Percentiles rank a stretch among this genome's conserved stretches.
Conservation (phyloP, 2,888 invertebrate genomes). For the Drosophila gaucha region DNA sequence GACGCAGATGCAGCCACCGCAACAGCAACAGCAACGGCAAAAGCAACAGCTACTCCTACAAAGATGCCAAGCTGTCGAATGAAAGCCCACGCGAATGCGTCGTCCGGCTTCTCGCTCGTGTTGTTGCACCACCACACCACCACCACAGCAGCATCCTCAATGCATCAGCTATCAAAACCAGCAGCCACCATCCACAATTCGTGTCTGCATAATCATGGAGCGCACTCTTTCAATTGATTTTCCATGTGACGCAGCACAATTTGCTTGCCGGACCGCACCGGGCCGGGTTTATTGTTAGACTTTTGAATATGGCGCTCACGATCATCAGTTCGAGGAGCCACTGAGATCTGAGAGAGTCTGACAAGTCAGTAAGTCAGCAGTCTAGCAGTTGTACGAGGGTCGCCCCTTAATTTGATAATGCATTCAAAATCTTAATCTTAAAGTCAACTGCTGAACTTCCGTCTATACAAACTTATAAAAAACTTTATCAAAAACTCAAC, state of each 20-base stretch:
- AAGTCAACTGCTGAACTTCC: no score
- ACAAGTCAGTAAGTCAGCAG: slow-evolving; percentile 16
- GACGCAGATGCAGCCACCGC: slow-evolving; percentile 53
- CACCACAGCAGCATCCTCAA: slow-evolving; percentile 37
- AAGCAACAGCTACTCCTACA: slow-evolving; percentile 60
- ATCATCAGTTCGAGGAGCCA: slow-evolving; percentile 17
- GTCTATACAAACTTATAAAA: no score
- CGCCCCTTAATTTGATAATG: no score
- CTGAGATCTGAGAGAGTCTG: slow-evolving; percentile 25
- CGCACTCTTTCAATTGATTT: slow-evolving; percentile 75
- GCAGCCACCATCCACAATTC: slow-evolving; percentile 32
- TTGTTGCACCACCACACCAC: slow-evolving; percentile 24
- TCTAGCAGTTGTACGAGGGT: slow-evolving; percentile 40
- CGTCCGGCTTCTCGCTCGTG: slow-evolving; percentile 33
- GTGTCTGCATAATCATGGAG: slow-evolving; percentile 77
- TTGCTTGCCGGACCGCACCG: slow-evolving; percentile 36
- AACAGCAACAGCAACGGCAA: slow-evolving; percentile 18
- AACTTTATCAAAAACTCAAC: no score
- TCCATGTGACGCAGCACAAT: slow-evolving; percentile 79
- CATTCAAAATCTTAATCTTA: no score
- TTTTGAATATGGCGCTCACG: slow-evolving; percentile 76
- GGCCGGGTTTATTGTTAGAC: slow-evolving; percentile 38
- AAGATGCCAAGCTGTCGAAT: slow-evolving; percentile 60
- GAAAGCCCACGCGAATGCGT: slow-evolving; percentile 74
- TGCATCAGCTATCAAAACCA: slow-evolving; percentile 12